Evolutionary conservation across 2,888 invertebrate genomes (phyloP).

Genomic region (Lasiommata megera): DNA sequence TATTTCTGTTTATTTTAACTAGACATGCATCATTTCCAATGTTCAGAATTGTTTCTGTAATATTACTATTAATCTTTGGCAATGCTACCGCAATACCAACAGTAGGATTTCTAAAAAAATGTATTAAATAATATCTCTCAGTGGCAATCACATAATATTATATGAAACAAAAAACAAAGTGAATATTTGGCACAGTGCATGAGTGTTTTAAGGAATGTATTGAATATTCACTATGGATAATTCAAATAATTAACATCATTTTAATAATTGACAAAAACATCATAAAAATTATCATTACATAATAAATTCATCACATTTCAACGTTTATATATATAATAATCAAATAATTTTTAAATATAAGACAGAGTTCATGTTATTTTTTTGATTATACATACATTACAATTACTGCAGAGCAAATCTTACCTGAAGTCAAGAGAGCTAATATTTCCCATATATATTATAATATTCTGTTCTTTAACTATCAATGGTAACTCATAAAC

Average conservation of each 20-base stretch:
- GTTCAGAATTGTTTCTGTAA: background rate
- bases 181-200: conserved; percentile 49
- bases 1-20: background rate
- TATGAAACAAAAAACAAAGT: background rate
- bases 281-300: conserved; percentile 14
- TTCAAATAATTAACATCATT: conserved; percentile 14
- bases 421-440: background rate
- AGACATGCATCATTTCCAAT: background rate
- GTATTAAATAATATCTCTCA: background rate
- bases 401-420: conserved; percentile 13
- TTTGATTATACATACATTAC: background rate
- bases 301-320: conserved; percentile 20
- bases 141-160: background rate
- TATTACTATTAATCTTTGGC: conserved; percentile 32
- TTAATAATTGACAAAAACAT: conserved; percentile 23
- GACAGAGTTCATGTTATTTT: background rate
- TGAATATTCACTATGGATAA: conserved; percentile 10
- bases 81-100: conserved; percentile 29
- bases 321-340: conserved; percentile 24
- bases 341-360: conserved; percentile 21
- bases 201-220: conserved; percentile 26
- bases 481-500: conserved; percentile 33
- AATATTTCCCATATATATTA: conserved; percentile 15
- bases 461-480: conserved; percentile 22
- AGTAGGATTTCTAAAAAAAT: background rate